Base-by-base conservation (phyloP, 2,888 invertebrate genomes). In the Lepidocyrtinus sp. region DNA sequence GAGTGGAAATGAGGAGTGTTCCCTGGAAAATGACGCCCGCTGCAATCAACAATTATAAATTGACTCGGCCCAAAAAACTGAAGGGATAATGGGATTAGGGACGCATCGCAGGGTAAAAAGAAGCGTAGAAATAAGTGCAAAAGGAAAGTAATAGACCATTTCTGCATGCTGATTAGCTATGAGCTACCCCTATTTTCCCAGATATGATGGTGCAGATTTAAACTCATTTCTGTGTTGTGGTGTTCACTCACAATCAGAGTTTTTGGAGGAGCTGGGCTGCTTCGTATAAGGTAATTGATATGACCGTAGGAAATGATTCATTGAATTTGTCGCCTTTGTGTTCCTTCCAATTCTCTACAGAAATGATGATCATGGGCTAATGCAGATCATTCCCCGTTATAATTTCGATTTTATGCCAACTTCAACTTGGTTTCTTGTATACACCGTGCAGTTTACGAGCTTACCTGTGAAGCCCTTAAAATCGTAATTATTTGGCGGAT, bases 351-450 rank as follows among this genome's bases (percentile, higher is more conserved):
- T 36, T 26, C 55, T 9, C 15, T 24, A n/a, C 24, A 68, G 63
- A 50, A 50, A 55, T 71, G 71, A 67, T 71, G 55, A 65, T 71
- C 61, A 61, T 46, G 25, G n/a, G 26, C 46, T 27, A 72, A 67
- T 67, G 46, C 75, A 70, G 73, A 77, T 79, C 79, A 81, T 81
- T 85, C 84, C 77, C 84, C 84, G 82, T 84, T 81, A 83, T 79
- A 85, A 85, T 85, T 80, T 62, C 81, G 78, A 85, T 85, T 85
- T 85, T 85, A 81, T 85, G 85, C 84, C 82, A 83, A 69, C 78
- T 82, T 75, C n/a, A n/a, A n/a, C 62, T 59, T 69, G 45, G 64
- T 50, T 50, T 27, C 67, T 71, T 27, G n/a, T n/a, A n/a, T n/a
- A n/a, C n/a, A n/a, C n/a, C n/a, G n/a, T n/a, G n/a, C n/a, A n/a